Conservation (phyloP, 2,113 vertebrate genomes). For the Sorex araneus region DNA sequence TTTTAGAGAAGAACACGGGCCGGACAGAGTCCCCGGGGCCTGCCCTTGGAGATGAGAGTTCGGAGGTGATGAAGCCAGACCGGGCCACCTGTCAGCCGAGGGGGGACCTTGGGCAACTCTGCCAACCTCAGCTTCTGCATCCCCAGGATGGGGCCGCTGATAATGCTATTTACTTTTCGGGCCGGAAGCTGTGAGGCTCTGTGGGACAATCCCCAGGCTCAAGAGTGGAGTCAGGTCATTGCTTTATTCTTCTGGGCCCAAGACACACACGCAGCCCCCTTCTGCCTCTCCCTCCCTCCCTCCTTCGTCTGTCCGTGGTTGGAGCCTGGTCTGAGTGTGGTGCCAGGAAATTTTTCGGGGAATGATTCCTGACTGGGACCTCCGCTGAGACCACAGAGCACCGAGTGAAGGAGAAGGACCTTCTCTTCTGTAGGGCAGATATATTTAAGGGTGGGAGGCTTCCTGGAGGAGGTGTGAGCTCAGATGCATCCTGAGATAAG, state of each 20-base stretch:
- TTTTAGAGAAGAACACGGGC: constrained; percentile 30
- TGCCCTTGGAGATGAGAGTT: too few relatives aligned
- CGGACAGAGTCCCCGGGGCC: too few relatives aligned
- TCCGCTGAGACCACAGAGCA: not conserved
- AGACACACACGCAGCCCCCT: not conserved
- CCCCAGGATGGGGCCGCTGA: not conserved
- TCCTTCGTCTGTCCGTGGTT: too few relatives aligned
- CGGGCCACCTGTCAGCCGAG: not conserved
- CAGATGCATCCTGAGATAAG: not conserved
- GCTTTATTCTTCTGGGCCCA: too few relatives aligned
- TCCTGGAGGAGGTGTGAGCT: not conserved
- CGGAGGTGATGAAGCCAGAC: constrained; percentile 21
- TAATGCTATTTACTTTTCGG: not conserved
- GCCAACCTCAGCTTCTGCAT: constrained; percentile 35
- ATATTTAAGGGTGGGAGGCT: not conserved
- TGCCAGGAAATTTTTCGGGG: not conserved
- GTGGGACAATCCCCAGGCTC: not conserved
- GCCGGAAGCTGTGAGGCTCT: not conserved
- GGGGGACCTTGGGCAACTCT: not conserved
- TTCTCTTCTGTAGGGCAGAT: too few relatives aligned
- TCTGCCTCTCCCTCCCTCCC: not conserved
- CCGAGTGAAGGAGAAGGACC: not conserved
- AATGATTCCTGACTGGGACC: not conserved
- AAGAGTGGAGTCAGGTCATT: not conserved
- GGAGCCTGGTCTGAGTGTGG: not conserved